These are phyloP conservation scores for Drosophila acutilabella DNA, from an alignment of 2,888 invertebrate species.

Conservation along the genomic window DNA sequence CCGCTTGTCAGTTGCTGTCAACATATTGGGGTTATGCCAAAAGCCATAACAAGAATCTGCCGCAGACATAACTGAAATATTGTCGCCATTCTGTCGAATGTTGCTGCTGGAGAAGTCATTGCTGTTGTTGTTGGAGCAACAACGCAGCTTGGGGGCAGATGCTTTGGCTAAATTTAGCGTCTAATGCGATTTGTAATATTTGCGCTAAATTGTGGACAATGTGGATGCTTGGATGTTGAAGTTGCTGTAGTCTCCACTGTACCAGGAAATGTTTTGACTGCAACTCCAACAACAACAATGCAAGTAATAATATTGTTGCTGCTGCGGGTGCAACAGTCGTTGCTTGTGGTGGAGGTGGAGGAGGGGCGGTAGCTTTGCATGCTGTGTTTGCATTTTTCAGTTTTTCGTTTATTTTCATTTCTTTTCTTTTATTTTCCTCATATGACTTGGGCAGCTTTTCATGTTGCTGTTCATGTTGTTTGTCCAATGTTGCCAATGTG, in stretches of 20 bases:
- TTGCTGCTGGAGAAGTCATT: conserved; percentile 16
- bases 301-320: conserved; percentile 64
- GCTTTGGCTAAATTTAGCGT: conserved; percentile 73
- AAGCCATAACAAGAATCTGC: conserved; percentile 27
- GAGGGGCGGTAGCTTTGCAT: conserved; percentile 44
- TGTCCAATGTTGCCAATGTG: conserved; percentile 52
- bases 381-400: conserved; percentile 43
- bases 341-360: conserved; percentile 5
- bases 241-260: conserved; percentile 27
- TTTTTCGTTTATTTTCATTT: conserved; percentile 29
- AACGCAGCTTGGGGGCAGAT: conserved; percentile 38
- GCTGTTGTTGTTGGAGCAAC: conserved; percentile 17
- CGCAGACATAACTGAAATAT: conserved; percentile 32
- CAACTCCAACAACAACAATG: conserved; percentile 36
- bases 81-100: conserved; percentile 41
- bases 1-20: conserved; percentile 30
- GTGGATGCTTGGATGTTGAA: conserved; percentile 27
- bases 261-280: conserved; percentile 70
- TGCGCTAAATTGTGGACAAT: conserved; percentile 72
- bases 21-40: conserved; percentile 52
- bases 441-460: conserved; percentile 61
- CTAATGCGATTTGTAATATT: conserved; percentile 77
- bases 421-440: conserved; percentile 32
- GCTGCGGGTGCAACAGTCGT: conserved; percentile 48
- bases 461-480: conserved; percentile 54